These are phyloP conservation scores for Argyresthia goedartella DNA, from an alignment of 2,888 invertebrate genomes.

Conservation along the genomic window DNA sequence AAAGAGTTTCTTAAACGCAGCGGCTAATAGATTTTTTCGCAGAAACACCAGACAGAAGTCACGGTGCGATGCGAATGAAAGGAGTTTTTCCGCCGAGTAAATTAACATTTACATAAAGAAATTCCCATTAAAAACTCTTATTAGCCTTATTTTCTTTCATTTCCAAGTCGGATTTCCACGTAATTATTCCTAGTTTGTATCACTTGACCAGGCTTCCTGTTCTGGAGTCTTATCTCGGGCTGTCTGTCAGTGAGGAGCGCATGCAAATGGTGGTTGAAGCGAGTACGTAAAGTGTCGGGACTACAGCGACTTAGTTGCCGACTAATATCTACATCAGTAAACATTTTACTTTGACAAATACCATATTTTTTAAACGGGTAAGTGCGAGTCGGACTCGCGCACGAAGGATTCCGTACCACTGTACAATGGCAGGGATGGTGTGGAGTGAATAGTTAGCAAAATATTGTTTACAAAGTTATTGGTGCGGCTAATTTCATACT, in stretches of 20 bases:
- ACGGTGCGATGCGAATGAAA: constrained; percentile 25
- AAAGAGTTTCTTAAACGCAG: not conserved
- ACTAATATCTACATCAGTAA: not conserved
- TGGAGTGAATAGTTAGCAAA: no score
- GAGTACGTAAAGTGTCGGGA: not conserved
- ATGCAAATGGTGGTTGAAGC: not conserved
- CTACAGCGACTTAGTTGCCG: not conserved
- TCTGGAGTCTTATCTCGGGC: constrained; percentile 1
- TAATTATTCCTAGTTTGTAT: constrained; percentile 5
- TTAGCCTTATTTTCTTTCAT: not conserved
- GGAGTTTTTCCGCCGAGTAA: constrained; percentile 25
- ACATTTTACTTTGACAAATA: not conserved
- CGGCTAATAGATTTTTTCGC: constrained; percentile 41
- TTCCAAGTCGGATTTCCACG: not conserved
- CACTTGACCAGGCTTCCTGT: constrained; percentile 5
- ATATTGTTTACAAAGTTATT: no score
- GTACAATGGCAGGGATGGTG: no score
- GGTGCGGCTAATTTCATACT: no score
- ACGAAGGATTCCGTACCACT: no score
- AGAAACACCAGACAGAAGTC: constrained; percentile 14
- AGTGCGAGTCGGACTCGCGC: no score
- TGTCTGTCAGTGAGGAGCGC: not conserved
- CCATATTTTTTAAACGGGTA: no score
- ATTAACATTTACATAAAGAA: constrained; percentile 47
- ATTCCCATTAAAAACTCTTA: constrained; percentile 31